Base-by-base conservation (phyloP, 2,113 vertebrate species). In the Stictonetta naevosa region DNA sequence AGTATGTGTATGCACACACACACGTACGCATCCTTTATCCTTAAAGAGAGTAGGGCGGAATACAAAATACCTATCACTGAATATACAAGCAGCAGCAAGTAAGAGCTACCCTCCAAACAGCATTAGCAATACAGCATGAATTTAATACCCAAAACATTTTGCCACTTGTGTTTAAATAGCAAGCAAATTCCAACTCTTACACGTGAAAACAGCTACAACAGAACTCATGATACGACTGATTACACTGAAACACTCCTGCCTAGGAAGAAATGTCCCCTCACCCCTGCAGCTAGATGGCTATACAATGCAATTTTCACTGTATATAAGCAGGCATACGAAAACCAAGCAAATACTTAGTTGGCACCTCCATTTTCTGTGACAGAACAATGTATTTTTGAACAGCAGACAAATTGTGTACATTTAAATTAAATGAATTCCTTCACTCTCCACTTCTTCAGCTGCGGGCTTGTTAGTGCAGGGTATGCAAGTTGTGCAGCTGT, bases 391-490 rank as follows among this genome's bases (percentile, higher is more conserved):
- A 23, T 19, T 74, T 86, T 17, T 72, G 3, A 89, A 78, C 6
- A 4, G n/a, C 13, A 29, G 28, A 53, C 33, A 7, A 66, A 21
- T 11, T 86, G 31, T 22, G 76, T 21, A 29, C 11, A 82, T 17
- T 75, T 62, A 33, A 86, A 55, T 33, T 4, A 7, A 6, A 69
- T 11, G 0, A 66, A 86, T 67, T 73, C 53, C 31, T 63, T 78
- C 36, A 23, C 64, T 74, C 56, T 73, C 58, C 50, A 34, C 33
- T 42, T 36, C 68, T 86, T 83, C 73, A 64, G 50, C 52, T 40
- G 71, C 26, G 58, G 33, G 17, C 23, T 53, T 0, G 0, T 48
- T 33, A 56, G 12, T 6, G 34, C 48, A 60, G 84, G 2, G 2
- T 16, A 28, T 9, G 29, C 2, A 5, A 67, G 42, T 11, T 34